These are phyloP conservation scores for Cercopithecus mona DNA, from an alignment of 2,113 vertebrate species.

Conservation along the genomic window DNA sequence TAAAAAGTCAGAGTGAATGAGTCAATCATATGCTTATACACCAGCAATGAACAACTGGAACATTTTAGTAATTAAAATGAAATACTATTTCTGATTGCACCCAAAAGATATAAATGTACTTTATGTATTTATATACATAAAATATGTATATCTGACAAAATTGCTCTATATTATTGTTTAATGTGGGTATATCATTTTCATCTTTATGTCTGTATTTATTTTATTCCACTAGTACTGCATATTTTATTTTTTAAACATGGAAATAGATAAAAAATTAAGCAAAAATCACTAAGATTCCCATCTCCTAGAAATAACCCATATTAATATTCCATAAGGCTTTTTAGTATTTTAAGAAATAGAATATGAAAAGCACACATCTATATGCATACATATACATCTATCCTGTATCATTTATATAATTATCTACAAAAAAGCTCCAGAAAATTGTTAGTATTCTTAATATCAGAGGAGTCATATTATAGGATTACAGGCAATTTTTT, in stretches of 20 bases:
- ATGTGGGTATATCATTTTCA: neutral
- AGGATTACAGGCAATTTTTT: neutral
- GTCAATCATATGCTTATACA: neutral
- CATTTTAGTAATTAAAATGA: neutral
- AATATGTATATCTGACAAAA: neutral
- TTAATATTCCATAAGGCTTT: neutral
- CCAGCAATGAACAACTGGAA: neutral
- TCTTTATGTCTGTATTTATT: neutral
- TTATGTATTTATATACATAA: neutral
- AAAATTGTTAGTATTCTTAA: neutral
- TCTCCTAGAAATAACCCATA: neutral
- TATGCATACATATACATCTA: neutral
- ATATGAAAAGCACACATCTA: neutral
- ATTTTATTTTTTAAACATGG: neutral
- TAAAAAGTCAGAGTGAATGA: neutral
- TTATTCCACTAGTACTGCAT: neutral
- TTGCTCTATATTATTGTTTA: neutral
- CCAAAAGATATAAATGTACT: neutral
- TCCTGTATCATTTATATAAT: neutral
- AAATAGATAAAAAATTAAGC: neutral
- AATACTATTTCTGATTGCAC: neutral
- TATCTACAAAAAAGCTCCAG: neutral
- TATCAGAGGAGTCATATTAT: neutral
- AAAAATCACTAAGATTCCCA: neutral
- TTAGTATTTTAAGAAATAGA: neutral